These are phyloP conservation scores for Drosophila sp. DNA, from an alignment of 1,140 invertebrate species.

Conservation along the genomic window DNA sequence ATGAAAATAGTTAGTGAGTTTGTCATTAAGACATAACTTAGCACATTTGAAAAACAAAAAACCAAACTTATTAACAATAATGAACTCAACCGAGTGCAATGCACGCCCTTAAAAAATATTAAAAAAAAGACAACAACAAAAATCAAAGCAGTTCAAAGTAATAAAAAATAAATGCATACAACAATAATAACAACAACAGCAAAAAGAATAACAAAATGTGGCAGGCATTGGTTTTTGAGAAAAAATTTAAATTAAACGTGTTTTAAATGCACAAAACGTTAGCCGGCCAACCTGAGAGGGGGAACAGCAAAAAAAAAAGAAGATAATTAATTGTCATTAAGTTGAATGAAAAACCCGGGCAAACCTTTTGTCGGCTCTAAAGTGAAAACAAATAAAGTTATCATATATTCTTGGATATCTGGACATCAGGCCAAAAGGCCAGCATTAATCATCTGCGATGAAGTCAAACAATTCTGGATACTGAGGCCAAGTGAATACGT, in stretches of 20 bases:
- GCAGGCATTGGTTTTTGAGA: conserved; percentile 55
- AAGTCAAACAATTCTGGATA: background rate
- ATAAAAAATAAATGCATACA: conserved; percentile 61
- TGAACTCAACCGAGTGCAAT: conserved; percentile 52
- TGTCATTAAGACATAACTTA: conserved; percentile 14
- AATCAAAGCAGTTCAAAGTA: conserved; percentile 65
- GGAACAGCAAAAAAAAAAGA: conserved; percentile 22
- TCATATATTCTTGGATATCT: background rate
- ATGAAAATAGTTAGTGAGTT: conserved; percentile 21
- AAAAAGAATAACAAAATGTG: conserved; percentile 67
- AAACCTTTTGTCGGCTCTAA: conserved; percentile 40
- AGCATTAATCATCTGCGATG: background rate
- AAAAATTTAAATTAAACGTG: conserved; percentile 78
- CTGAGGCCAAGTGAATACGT: background rate
- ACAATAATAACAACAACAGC: conserved; percentile 24
- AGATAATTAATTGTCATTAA: conserved; percentile 59
- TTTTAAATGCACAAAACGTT: conserved; percentile 67
- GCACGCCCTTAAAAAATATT: conserved; percentile 31
- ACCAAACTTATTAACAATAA: conserved; percentile 20
- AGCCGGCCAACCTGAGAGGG: conserved; percentile 15
- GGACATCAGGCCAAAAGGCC: background rate
- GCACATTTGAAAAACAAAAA: conserved; percentile 40
- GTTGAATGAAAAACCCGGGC: conserved; percentile 31
- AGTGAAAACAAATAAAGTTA: conserved; percentile 40
- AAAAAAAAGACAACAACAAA: conserved; percentile 36